Evolutionary conservation across 2,797 vertebrate genomes (phyloP).

Genomic region (Ceyx erithaca): DNA sequence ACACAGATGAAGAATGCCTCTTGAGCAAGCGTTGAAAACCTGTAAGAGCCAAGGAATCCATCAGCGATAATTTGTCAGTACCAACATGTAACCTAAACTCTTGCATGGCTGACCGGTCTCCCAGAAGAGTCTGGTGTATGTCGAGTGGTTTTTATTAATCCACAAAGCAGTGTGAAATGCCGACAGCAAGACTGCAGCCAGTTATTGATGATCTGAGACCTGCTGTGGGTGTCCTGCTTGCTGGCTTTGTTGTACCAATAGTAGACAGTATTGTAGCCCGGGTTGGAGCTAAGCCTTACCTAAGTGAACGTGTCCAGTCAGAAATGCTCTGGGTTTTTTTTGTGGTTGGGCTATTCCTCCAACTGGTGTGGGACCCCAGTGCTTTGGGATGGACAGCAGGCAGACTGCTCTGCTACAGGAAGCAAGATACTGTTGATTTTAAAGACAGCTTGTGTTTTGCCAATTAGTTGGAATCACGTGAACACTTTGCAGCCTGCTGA

Average conservation of each 20-base stretch:
- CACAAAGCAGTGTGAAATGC: background rate
- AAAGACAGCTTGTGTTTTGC: background rate
- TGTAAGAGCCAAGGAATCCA: constrained; percentile 20
- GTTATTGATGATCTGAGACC: background rate
- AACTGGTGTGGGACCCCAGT: background rate
- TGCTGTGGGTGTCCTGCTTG: background rate
- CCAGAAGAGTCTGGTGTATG: background rate
- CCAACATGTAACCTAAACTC: background rate
- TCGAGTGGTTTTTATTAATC: constrained; percentile 6
- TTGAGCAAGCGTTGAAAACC: background rate
- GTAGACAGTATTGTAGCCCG: background rate
- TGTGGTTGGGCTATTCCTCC: background rate
- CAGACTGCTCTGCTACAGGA: background rate
- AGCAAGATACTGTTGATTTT: background rate
- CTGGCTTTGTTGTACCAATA: background rate
- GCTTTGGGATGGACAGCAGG: background rate
- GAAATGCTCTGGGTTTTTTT: background rate
- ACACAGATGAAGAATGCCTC: background rate
- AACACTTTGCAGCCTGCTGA: background rate
- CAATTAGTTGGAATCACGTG: background rate
- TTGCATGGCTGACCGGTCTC: background rate
- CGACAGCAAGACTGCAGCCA: background rate
- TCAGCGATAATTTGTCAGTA: background rate
- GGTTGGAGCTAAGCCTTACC: background rate
- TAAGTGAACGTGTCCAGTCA: background rate